Conservation (phyloP, 2,797 vertebrate species). For the Spinus olivaceus region DNA sequence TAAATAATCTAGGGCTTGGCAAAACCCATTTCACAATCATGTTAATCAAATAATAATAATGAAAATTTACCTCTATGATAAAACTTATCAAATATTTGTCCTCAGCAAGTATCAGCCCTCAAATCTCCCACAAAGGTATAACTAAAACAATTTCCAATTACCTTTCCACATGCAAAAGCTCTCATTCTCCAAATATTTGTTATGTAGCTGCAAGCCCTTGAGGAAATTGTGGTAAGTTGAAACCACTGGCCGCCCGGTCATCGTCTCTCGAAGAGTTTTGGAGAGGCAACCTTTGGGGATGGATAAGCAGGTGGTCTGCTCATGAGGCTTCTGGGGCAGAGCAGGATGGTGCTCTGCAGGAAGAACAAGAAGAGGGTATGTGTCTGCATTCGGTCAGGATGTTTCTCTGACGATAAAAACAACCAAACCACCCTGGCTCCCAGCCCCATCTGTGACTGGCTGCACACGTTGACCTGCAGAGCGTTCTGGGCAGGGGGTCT, state of each 20-base stretch:
- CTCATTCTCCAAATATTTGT: slow-evolving; percentile 67
- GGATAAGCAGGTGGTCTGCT: slow-evolving; percentile 42
- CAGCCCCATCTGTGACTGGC: rapidly evolving
- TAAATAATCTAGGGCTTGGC: not conserved
- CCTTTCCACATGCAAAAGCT: slow-evolving; percentile 80
- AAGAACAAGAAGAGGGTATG: not conserved
- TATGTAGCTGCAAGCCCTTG: slow-evolving; percentile 79
- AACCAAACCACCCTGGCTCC: not conserved
- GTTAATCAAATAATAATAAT: not conserved
- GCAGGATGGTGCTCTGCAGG: slow-evolving; percentile 50
- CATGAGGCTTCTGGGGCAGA: slow-evolving; percentile 39
- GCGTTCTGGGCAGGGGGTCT: not conserved
- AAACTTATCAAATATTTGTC: not conserved
- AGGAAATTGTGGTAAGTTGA: slow-evolving; percentile 80
- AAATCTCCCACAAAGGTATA: not conserved
- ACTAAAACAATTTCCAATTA: slow-evolving; percentile 25
- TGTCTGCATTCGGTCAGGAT: not conserved
- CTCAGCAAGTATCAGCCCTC: not conserved
- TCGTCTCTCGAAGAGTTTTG: slow-evolving; percentile 56
- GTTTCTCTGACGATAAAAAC: not conserved
- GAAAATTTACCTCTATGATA: not conserved
- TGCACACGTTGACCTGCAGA: rapidly evolving
- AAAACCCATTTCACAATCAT: not conserved
- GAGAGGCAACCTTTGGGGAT: slow-evolving; percentile 59
- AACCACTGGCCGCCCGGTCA: slow-evolving; percentile 67